phyloP scores from a whole-genome alignment of 2,888 invertebrate genomes.

The Ormyrus pomaceus region DNA sequence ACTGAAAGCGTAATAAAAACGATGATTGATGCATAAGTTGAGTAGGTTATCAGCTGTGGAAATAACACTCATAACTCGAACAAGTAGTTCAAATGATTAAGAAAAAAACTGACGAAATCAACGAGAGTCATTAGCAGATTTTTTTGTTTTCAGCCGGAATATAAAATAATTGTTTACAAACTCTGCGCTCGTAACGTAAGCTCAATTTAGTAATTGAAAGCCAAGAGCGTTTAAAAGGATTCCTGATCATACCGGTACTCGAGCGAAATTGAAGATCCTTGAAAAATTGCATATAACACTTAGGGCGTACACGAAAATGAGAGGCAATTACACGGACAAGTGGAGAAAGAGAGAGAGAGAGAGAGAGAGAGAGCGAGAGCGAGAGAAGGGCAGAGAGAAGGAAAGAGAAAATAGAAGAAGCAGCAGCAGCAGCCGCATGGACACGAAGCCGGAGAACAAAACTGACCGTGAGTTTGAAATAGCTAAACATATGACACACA shows the following conservation, averaged over 20 bases:
- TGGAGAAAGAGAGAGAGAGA: background rate
- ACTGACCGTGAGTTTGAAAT: constrained; percentile 1
- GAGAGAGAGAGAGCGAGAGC: background rate
- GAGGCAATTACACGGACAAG: constrained; percentile 21
- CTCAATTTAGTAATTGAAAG: constrained; percentile 1
- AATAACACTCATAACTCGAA: background rate
- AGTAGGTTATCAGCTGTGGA: constrained; percentile 45
- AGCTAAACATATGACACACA: constrained; percentile 6
- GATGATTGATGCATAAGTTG: constrained; percentile 49
- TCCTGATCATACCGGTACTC: background rate
- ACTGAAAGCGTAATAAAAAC: constrained; percentile 52
- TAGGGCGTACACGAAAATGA: constrained; percentile 18
- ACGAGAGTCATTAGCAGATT: background rate
- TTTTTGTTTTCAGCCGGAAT: background rate
- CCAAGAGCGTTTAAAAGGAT: background rate
- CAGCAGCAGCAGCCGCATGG: no score
- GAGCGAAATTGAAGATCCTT: constrained; percentile 7
- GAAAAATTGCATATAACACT: constrained; percentile 32
- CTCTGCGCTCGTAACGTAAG: no score
- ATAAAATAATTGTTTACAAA: no score
- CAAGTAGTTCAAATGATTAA: background rate
- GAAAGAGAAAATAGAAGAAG: no score
- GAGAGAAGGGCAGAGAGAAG: background rate
- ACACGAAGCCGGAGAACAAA: background rate
- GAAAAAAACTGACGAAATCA: background rate